Evolutionary conservation across 2,113 vertebrate species (phyloP).

Genomic region (Psophia crepitans): DNA sequence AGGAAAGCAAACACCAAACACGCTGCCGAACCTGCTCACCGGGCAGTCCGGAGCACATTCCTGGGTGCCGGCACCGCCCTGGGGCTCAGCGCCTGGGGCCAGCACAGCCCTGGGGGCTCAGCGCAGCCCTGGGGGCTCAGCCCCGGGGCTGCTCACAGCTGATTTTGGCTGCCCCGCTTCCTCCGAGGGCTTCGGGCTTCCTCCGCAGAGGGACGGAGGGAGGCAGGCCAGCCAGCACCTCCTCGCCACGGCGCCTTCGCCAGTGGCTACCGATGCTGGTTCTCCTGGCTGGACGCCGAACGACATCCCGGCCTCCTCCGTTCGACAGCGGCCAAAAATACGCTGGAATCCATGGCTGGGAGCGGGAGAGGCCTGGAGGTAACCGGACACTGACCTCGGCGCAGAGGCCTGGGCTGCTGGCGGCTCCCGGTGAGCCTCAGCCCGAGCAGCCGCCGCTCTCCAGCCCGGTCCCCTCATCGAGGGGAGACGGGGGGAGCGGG

Average conservation of each 20-base stretch:
- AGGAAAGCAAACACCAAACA: not conserved
- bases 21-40: constrained; percentile 40
- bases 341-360: not conserved
- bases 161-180: not conserved
- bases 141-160: not conserved
- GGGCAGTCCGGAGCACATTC: not conserved
- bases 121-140: too few relatives aligned
- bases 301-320: not conserved
- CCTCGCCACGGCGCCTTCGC: accelerated
- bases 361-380: not conserved
- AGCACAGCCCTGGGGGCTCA: too few relatives aligned
- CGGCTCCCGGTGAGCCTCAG: not conserved
- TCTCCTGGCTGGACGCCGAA: not conserved
- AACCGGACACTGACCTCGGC: not conserved
- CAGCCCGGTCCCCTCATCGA: not conserved
- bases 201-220: accelerated
- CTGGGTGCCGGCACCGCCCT: not conserved
- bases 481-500: too few relatives aligned
- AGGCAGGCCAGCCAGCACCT: not conserved
- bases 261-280: not conserved
- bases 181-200: not conserved
- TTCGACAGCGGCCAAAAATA: not conserved
- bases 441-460: not conserved
- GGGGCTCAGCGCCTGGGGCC: not conserved
- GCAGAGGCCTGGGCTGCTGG: not conserved